Percentiles rank a stretch among this genome's conserved stretches.
phyloP scores from a whole-genome alignment of 2,888 invertebrate genomes.

The Nephrotoma flavescens region DNA sequence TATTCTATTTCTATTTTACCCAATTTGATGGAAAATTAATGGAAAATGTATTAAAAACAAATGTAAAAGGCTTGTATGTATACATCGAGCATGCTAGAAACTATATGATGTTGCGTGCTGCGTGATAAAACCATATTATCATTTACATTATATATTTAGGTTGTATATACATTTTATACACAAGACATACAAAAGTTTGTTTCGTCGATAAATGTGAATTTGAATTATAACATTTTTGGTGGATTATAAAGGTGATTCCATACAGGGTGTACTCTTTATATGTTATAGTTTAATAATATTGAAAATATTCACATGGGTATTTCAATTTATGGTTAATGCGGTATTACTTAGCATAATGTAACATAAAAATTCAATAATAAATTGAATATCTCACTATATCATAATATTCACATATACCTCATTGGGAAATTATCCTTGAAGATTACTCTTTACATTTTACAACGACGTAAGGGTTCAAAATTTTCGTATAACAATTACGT shows the following conservation, averaged over 20 bases:
- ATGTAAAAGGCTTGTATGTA: neutral
- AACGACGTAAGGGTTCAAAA: too few species aligned
- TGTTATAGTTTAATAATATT: too few species aligned
- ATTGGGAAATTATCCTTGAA: too few species aligned
- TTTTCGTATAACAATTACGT: too few species aligned
- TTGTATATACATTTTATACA: neutral
- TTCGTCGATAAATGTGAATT: neutral
- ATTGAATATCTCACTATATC: too few species aligned
- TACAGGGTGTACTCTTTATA: neutral
- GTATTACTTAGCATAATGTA: too few species aligned
- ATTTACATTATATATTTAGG: neutral
- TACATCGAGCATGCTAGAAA: neutral
- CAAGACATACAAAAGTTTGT: neutral
- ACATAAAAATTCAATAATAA: too few species aligned
- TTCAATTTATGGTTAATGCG: neutral
- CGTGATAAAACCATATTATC: neutral
- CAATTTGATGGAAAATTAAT: neutral
- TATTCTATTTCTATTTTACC: neutral
- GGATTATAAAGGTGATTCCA: neutral
- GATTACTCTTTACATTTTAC: too few species aligned
- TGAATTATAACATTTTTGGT: neutral
- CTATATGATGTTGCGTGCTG: neutral
- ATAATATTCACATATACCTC: too few species aligned
- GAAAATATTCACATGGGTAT: neutral
- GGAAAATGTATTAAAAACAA: neutral